These are phyloP conservation scores for Vultur gryphus DNA, from an alignment of 2,797 vertebrate species.

Conservation along the genomic window DNA sequence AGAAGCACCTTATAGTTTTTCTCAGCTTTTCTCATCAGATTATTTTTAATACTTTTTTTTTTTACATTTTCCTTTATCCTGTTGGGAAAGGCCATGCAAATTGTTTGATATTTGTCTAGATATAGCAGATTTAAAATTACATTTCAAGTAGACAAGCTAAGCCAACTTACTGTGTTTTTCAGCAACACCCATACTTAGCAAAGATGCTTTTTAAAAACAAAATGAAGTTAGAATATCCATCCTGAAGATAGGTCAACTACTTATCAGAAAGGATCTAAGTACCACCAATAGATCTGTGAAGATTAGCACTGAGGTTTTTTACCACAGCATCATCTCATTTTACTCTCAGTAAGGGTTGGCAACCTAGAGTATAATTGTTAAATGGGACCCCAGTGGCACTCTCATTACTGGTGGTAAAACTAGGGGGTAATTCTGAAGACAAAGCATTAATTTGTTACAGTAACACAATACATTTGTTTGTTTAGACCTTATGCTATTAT, in stretches of 20 bases:
- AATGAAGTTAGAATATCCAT: not conserved
- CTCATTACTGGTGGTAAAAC: not conserved
- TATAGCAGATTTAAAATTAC: not conserved
- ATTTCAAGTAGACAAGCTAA: not conserved
- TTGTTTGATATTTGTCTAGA: not conserved
- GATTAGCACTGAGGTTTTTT: not conserved
- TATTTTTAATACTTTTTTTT: not conserved
- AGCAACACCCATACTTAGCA: not conserved
- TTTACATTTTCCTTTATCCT: not conserved
- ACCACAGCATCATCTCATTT: not conserved
- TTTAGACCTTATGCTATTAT: not conserved
- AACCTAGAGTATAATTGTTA: not conserved
- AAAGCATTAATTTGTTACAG: not conserved
- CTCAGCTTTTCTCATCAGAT: not conserved
- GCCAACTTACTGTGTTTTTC: not conserved
- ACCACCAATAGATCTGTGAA: not conserved
- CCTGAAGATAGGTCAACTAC: not conserved
- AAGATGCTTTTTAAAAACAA: not conserved
- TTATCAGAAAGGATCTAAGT: not conserved
- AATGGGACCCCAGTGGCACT: not conserved
- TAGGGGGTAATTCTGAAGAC: not conserved
- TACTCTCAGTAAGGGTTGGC: not conserved
- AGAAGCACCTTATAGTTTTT: not conserved
- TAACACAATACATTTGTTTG: not conserved
- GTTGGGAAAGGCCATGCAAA: not conserved